A percentile compares a stretch with the other conserved stretches of the same genome.
These are phyloP conservation scores for Pogonus chalceus DNA, from an alignment of 1,140 invertebrate genomes.

Conservation along the genomic window DNA sequence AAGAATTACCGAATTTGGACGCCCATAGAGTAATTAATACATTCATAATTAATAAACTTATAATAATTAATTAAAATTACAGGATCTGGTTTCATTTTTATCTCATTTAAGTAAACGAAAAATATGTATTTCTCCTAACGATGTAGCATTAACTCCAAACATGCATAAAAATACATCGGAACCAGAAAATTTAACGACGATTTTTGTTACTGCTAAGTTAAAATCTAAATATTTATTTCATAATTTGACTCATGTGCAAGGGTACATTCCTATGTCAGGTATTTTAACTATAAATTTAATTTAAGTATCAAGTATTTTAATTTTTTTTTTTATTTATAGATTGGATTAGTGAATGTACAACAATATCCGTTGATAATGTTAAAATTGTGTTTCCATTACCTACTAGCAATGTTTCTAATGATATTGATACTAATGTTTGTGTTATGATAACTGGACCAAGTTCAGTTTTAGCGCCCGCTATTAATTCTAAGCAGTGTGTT, in stretches of 20 bases:
- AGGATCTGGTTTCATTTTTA: too few species aligned
- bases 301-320: neutral
- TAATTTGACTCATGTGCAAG: neutral
- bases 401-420: neutral
- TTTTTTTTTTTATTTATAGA: neutral
- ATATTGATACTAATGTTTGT: neutral
- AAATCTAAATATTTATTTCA: neutral
- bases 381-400: neutral
- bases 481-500: neutral
- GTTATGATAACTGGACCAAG: neutral
- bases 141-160: too few species aligned
- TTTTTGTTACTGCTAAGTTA: neutral
- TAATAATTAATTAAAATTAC: too few species aligned
- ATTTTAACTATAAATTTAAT: too few species aligned
- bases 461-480: neutral
- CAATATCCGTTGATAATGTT: neutral
- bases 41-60: neutral
- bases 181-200: too few species aligned
- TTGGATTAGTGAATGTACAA: constrained; percentile 2
- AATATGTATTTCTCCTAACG: too few species aligned
- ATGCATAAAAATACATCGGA: too few species aligned
- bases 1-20: neutral
- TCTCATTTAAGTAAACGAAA: too few species aligned
- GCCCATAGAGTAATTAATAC: neutral
- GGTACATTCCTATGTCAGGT: neutral